Percentiles rank a stretch among this genome's conserved stretches.
Conservation (phyloP, 2,797 vertebrate genomes). For the Dicrostonyx torquatus region DNA sequence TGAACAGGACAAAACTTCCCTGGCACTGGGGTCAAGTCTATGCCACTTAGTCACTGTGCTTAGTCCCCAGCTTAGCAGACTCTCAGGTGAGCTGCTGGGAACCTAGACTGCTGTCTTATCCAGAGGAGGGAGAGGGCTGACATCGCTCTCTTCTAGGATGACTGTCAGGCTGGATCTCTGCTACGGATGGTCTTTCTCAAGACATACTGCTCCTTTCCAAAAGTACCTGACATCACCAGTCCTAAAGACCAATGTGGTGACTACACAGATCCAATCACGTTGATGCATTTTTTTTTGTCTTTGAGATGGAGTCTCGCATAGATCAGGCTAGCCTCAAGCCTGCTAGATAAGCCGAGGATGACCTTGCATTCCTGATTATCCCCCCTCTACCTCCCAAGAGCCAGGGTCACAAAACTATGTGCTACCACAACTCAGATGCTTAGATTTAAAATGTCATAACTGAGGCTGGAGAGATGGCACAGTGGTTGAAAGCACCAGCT, state of each 20-base stretch:
- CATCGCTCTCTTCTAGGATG: neutral
- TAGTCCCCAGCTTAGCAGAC: too few relatives aligned
- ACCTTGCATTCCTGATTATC: neutral
- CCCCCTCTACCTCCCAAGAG: neutral
- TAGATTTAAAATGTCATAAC: neutral
- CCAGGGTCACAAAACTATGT: neutral
- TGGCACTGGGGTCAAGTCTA: accelerated
- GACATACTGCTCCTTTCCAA: neutral
- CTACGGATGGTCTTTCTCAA: neutral
- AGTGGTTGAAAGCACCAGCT: neutral
- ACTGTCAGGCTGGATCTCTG: neutral
- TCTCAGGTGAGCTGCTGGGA: neutral
- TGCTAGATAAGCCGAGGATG: neutral
- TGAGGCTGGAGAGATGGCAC: neutral
- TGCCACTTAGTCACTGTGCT: accelerated
- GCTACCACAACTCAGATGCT: neutral
- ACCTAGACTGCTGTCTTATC: neutral
- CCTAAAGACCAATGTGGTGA: neutral
- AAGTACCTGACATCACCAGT: neutral
- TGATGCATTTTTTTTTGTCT: neutral
- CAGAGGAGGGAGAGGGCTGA: neutral
- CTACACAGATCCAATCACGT: neutral
- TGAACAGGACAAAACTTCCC: accelerated
- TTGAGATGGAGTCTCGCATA: neutral
- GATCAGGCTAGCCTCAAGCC: neutral